These are phyloP conservation scores for Aethina tumida DNA, from an alignment of 1,140 invertebrate genomes.

Conservation along the genomic window DNA sequence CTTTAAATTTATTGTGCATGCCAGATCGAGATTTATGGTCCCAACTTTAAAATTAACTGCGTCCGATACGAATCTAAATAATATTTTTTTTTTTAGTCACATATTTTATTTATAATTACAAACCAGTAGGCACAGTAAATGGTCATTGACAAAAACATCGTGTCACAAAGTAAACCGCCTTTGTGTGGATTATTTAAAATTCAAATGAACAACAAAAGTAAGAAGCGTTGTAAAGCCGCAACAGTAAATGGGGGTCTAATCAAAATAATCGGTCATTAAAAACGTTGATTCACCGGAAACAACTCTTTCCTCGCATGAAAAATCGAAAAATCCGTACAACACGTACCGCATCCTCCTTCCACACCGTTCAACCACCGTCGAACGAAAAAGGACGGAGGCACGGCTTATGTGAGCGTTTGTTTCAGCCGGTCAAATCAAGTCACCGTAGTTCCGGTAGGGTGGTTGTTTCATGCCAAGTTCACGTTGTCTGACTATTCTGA, in stretches of 20 bases:
- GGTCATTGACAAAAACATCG: too few species aligned
- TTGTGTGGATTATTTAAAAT: too few species aligned
- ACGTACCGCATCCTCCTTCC: slow-evolving; percentile 1
- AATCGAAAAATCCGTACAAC: slow-evolving; percentile 6
- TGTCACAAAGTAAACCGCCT: too few species aligned
- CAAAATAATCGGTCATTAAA: slow-evolving; percentile 10
- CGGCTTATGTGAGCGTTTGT: slow-evolving; percentile 2
- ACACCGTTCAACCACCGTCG: neutral
- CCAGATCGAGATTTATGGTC: too few species aligned
- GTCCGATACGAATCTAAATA: too few species aligned
- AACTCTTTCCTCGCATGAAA: slow-evolving; percentile 12
- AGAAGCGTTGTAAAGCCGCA: too few species aligned
- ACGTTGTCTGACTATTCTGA: slow-evolving; percentile 12
- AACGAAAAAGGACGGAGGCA: slow-evolving; percentile 1
- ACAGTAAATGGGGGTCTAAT: slow-evolving; percentile 13
- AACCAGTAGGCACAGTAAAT: too few species aligned
- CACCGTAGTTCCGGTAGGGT: slow-evolving; percentile 14
- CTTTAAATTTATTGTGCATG: too few species aligned
- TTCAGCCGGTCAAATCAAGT: slow-evolving; percentile 8
- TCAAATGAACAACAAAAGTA: too few species aligned
- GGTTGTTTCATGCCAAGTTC: slow-evolving; percentile 10
- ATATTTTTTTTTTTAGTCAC: too few species aligned
- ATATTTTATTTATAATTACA: too few species aligned
- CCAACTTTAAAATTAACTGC: too few species aligned
- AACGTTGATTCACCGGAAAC: slow-evolving; percentile 14